Conservation (phyloP, 2,797 vertebrate species). For the Zalophus californianus region DNA sequence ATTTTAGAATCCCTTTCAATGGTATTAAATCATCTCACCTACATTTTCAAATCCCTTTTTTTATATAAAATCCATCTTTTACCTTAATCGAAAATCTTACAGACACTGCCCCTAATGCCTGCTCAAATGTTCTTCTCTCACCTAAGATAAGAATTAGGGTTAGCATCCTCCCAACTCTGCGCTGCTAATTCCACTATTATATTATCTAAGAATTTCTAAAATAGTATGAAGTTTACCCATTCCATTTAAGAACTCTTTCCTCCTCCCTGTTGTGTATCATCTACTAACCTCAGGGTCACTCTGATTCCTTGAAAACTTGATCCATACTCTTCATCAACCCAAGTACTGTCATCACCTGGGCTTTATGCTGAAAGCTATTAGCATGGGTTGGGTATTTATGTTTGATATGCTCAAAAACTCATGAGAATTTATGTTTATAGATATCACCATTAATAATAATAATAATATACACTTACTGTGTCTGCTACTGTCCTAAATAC, state of each 20-base stretch:
- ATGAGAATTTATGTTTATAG: neutral
- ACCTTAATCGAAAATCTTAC: neutral
- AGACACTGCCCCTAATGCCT: neutral
- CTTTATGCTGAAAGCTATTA: neutral
- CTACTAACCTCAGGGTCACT: neutral
- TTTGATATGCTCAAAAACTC: neutral
- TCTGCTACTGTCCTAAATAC: neutral
- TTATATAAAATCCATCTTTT: neutral
- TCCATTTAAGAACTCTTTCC: neutral
- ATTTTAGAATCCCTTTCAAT: neutral
- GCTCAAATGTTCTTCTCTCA: neutral
- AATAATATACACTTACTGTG: neutral
- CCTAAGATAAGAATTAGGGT: neutral
- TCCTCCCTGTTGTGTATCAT: neutral
- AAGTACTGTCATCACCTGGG: neutral
- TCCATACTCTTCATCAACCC: neutral
- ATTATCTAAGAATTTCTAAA: neutral
- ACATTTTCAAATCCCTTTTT: neutral
- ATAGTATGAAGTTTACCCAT: neutral
- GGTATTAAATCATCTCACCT: neutral
- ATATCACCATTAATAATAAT: neutral
- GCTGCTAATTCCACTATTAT: neutral
- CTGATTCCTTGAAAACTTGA: neutral
- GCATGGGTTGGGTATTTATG: neutral
- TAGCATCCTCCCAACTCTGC: neutral